A percentile compares a stretch with the other conserved stretches of the same genome.
These are phyloP conservation scores for Eulemur rufifrons DNA, from an alignment of 2,113 vertebrate genomes.

Conservation along the genomic window DNA sequence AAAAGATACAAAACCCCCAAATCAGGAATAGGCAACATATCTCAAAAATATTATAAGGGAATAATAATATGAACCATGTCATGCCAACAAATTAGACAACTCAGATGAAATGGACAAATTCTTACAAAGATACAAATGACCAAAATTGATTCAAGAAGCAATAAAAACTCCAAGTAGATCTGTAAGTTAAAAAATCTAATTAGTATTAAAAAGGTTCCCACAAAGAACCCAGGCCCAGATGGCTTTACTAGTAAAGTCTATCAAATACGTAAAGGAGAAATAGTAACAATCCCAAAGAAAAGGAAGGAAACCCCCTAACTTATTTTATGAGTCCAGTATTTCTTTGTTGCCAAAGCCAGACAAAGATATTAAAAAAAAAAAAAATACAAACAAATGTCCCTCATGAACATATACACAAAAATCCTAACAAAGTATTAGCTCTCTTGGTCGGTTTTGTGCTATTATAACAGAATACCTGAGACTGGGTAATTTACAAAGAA, in stretches of 20 bases:
- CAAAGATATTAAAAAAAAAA: neutral
- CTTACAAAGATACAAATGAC: neutral
- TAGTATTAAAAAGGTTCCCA: slow-evolving; percentile 1
- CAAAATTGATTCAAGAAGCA: neutral
- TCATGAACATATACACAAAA: neutral
- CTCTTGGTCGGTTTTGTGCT: neutral
- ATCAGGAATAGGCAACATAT: neutral
- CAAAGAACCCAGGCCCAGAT: neutral
- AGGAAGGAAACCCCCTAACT: slow-evolving; percentile 22
- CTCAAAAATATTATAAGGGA: neutral
- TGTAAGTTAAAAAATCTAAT: slow-evolving; percentile 3
- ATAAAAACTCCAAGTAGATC: neutral
- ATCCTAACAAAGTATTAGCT: neutral
- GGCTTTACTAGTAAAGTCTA: neutral
- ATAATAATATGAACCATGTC: neutral
- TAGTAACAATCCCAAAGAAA: neutral
- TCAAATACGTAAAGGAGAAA: neutral
- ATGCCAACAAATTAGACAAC: neutral
- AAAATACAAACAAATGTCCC: neutral
- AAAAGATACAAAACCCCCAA: slow-evolving; percentile 10
- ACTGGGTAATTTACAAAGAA: neutral
- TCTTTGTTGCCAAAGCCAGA: neutral
- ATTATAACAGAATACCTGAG: neutral
- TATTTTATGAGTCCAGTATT: neutral
- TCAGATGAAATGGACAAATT: neutral